A percentile compares a stretch with the other conserved stretches of the same genome.
Conservation (phyloP, 2,113 vertebrate genomes). For the Cinclus mexicanus region DNA sequence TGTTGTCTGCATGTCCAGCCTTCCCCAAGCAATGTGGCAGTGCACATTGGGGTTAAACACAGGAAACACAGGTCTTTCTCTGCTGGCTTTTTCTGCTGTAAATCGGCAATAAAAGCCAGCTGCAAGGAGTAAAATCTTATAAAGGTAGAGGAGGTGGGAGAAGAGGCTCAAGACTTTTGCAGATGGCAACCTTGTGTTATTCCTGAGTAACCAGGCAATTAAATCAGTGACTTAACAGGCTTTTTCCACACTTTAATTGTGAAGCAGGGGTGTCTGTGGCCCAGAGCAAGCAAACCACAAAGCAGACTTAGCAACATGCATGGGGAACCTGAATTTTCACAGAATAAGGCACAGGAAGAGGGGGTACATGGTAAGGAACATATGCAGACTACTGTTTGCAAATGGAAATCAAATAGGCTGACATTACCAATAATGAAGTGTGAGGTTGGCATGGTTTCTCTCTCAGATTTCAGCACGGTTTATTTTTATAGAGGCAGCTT, state of each 20-base stretch:
- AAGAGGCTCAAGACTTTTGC: neutral
- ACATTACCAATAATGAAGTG: conserved; percentile 55
- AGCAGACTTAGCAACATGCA: neutral
- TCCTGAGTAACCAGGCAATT: neutral
- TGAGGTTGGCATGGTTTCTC: conserved; percentile 31
- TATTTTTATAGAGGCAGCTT: conserved; percentile 65
- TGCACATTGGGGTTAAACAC: neutral
- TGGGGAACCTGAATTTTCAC: neutral
- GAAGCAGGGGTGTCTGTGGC: neutral
- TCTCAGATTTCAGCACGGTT: conserved; percentile 48
- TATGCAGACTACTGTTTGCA: conserved; percentile 14
- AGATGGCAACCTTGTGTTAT: neutral
- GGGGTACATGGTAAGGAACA: neutral
- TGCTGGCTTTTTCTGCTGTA: neutral
- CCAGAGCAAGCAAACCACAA: neutral
- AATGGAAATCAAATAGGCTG: conserved; percentile 50
- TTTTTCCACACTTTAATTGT: conserved; percentile 20
- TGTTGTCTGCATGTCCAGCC: accelerated
- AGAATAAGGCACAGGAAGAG: neutral
- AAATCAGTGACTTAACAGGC: neutral
- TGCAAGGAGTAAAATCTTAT: neutral
- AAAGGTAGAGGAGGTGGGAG: neutral
- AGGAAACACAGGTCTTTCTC: neutral
- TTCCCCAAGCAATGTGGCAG: neutral
- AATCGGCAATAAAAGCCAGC: neutral